Conservation (phyloP, 2,888 invertebrate species). For the Lasioglossum lativentre region DNA sequence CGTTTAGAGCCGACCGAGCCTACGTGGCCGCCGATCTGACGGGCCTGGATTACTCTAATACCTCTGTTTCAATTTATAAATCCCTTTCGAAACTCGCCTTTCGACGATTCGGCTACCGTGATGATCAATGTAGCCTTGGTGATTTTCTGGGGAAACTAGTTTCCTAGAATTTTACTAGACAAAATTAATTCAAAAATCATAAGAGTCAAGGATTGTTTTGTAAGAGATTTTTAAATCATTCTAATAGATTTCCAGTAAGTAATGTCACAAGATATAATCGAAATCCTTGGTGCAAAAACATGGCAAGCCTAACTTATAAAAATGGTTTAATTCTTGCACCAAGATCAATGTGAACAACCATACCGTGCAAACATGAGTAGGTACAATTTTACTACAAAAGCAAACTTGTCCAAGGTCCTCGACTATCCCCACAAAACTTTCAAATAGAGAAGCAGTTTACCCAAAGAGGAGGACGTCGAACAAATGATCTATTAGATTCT, state of each 20-base stretch:
- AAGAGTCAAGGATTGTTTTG: no score
- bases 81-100: background rate
- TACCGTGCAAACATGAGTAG: no score
- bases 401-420: background rate
- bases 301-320: no score
- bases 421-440: background rate
- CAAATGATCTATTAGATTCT: background rate
- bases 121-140: background rate
- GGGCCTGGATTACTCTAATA: background rate
- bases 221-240: no score
- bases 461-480: background rate
- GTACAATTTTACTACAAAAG: background rate
- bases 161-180: no score
- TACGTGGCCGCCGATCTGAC: background rate
- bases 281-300: no score
- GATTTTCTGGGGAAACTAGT: background rate
- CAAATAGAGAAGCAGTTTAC: background rate
- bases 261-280: no score
- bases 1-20: background rate
- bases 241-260: no score
- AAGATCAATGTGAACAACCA: no score
- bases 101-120: background rate
- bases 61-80: background rate
- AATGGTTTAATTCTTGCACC: no score
- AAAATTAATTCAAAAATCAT: no score